Evolutionary conservation across 1,140 invertebrate genomes (phyloP), one percentile per base, ranked within the genome.

Genomic region (Bicyclus anynana): DNA sequence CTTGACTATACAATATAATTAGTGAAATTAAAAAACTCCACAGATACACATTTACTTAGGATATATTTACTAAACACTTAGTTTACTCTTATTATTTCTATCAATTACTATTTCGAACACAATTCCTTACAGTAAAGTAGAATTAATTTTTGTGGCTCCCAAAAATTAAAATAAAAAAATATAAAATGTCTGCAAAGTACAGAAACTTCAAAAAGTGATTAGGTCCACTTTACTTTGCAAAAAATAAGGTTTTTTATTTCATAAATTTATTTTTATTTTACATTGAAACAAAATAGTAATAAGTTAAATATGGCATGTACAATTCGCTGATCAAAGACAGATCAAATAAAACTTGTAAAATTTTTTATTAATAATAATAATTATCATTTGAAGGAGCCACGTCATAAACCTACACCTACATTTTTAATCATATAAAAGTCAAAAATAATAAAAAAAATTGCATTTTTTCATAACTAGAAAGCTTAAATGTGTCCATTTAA

Each of bases 381-480:
- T 18, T 49, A 1, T 49, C 5, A 35, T 20, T 27, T 17, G 14
- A 23, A 4, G 48, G 55, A 23, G 37, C 55, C 55, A 58, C 55
- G 42, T 29, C n/a, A n/a, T n/a, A n/a, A 57, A 49, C 2, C 10
- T 33, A 33, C n/a, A n/a, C n/a, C n/a, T 51, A 42, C 20, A 17
- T 26, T 17, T 42, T 29, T 26, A 12, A 59, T 53, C 52, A 40
- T 52, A 59, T 52, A 59, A 59, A 59, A 7, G 44, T 53, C 27
- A 58, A 58, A 51, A 53, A 20, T 13, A 49, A 48, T 27, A 27
- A 53, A 47, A 47, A 48, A 59, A 59, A 53, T 53, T 59, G 50
- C 56, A 59, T 53, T 53, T 42, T 27, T 55, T n/a, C 21, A 23
- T 53, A 53, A 53, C 57, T 59, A 59, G 42, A 53, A 44, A 53